Conservation (phyloP, 1,140 invertebrate genomes). For the Lasaia peninsularis region DNA sequence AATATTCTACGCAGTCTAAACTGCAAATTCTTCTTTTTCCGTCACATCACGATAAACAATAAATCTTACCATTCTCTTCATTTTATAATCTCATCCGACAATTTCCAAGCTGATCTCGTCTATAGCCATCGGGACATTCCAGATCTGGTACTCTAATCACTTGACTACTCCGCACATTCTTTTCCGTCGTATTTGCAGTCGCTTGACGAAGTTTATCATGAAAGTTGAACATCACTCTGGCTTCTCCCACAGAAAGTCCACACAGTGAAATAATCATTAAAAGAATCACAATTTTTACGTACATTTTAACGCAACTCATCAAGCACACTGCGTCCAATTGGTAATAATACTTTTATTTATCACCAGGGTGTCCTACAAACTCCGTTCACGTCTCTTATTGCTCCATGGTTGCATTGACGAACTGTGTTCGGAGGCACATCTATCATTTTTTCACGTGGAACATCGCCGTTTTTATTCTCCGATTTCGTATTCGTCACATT, state of each 20-base stretch:
- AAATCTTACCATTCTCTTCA: slow-evolving; percentile 24
- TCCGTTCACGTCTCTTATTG: slow-evolving; percentile 45
- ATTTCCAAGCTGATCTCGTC: slow-evolving; percentile 39
- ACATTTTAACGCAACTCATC: slow-evolving; percentile 53
- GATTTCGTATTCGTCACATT: slow-evolving; percentile 16
- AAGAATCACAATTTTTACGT: slow-evolving; percentile 58
- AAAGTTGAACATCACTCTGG: slow-evolving; percentile 54
- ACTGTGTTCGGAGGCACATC: slow-evolving; percentile 46
- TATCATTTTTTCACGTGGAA: slow-evolving; percentile 43
- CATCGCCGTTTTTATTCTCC: slow-evolving; percentile 18
- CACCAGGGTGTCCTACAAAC: slow-evolving; percentile 57
- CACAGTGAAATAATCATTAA: slow-evolving; percentile 32
- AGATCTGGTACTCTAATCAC: slow-evolving; percentile 54
- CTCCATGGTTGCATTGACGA: slow-evolving; percentile 34
- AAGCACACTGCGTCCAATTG: slow-evolving; percentile 45
- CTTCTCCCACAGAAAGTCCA: slow-evolving; percentile 27
- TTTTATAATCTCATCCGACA: slow-evolving; percentile 47
- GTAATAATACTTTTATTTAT: slow-evolving; percentile 28
- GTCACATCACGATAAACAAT: no score
- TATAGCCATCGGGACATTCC: slow-evolving; percentile 44
- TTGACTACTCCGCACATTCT: slow-evolving; percentile 39
- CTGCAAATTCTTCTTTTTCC: no score
- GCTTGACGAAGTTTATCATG: slow-evolving; percentile 52
- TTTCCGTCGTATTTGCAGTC: slow-evolving; percentile 35
- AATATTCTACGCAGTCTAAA: no score